Evolutionary conservation across 2,888 invertebrate species (phyloP), one percentile per base, ranked within the genome.

Genomic region (Coleophora flavipennella): DNA sequence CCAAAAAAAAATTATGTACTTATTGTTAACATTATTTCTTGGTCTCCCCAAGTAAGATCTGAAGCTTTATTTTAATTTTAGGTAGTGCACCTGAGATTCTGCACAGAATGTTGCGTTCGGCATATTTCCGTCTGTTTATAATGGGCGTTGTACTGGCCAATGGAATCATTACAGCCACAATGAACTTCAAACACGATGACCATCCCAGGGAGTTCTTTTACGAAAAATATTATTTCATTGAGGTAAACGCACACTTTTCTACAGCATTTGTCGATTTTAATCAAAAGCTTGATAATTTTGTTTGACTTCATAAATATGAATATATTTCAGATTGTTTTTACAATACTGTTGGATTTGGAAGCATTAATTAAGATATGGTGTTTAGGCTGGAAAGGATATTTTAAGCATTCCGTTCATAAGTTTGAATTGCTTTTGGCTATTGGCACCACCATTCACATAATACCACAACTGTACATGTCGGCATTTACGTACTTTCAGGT

Each of bases 331-430:
- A 91, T 97, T 48, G 94, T 93, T 1, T 99, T 99, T 68, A 99
- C 99, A 0, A 89, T 96, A 43, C 90, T 99, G 51, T 89, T 99
- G 64, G 94, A 97, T 67, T 79, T 98, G 47, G 99, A 99, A 80
- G 95, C 96, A 0, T 66, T 97, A 28, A 95, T 99, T 65, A 99
- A 99, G 84, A 94, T 99, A 52, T 97, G 97, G 92, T 99, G 99
- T 64, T 87, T 99, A 36, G 98, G 99, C 2, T 94, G 97, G 87
- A 89, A 93, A 41, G 95, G 96, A 9, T 99, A 99, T 67, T 95
- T 95, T 79, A 93, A 95, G 60, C 95, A 99, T 68, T 96, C 97
- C 0, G 94, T 97, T 50, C 98, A 99, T 73, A 99, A 99, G 76
- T 99, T 99, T 79, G 99, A 99, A 75, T 76, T 99, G 29, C 83